Conservation (phyloP, 2,888 invertebrate genomes). For the Terebella lapidaria region DNA sequence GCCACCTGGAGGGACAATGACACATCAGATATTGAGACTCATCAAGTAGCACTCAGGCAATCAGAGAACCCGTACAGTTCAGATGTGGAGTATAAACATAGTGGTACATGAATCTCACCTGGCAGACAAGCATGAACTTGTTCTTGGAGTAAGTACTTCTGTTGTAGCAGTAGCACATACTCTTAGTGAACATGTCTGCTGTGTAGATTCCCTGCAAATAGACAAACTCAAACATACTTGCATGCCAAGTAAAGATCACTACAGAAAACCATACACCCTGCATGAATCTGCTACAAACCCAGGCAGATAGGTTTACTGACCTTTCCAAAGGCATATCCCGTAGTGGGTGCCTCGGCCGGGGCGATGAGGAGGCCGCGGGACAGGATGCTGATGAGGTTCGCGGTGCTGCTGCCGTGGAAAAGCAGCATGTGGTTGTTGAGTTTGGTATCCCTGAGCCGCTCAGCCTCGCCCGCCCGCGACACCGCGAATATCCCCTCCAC, state of each 20-base stretch:
- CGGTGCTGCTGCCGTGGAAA: slow-evolving; percentile 57
- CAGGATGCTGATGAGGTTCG: slow-evolving; percentile 57
- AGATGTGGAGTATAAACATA: not conserved
- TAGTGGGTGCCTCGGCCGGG: slow-evolving; percentile 52
- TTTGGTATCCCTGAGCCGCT: slow-evolving; percentile 25
- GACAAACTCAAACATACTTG: not conserved
- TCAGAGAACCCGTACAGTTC: not conserved
- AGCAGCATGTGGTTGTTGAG: slow-evolving; percentile 47
- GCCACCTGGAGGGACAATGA: slow-evolving; percentile 35
- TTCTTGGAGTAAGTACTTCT: slow-evolving; percentile 34
- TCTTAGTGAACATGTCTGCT: slow-evolving; percentile 57
- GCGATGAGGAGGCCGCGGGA: slow-evolving; percentile 55
- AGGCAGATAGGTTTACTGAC: no score
- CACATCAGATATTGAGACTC: not conserved
- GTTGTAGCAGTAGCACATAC: slow-evolving; percentile 49
- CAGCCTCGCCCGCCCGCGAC: slow-evolving; percentile 36
- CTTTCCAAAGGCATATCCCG: slow-evolving; percentile 54
- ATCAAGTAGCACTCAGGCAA: not conserved
- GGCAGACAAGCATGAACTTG: slow-evolving; percentile 56
- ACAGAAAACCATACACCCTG: not conserved
- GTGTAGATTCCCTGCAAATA: slow-evolving; percentile 55
- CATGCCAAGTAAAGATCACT: not conserved
- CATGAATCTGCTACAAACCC: no score
- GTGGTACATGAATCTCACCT: no score
- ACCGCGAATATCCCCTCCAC: slow-evolving; percentile 45